These are phyloP conservation scores for Formicarius rufipectus DNA, from an alignment of 2,113 vertebrate genomes.

Conservation along the genomic window DNA sequence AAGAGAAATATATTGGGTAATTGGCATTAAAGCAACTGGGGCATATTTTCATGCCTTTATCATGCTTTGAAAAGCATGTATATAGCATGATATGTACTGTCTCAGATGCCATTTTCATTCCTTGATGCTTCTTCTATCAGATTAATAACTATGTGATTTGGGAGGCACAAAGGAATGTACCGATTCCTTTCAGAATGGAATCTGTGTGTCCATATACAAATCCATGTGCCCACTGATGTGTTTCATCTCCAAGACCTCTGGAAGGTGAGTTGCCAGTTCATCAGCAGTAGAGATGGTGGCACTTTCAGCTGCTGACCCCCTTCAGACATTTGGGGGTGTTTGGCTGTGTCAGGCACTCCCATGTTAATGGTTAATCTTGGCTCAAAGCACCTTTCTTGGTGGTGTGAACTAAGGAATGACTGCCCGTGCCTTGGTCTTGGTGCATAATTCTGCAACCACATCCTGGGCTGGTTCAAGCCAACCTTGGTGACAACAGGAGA, in stretches of 20 bases:
- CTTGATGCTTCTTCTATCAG: not conserved
- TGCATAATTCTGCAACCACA: not conserved
- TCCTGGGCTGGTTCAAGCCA: not conserved
- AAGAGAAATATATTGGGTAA: not conserved
- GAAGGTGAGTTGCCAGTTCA: not conserved
- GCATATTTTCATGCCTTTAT: not conserved
- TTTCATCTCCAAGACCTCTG: not conserved
- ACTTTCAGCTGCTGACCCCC: not conserved
- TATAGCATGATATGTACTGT: fast-evolving
- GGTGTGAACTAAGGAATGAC: not conserved
- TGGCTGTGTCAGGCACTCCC: not conserved
- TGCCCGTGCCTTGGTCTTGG: not conserved
- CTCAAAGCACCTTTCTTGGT: not conserved
- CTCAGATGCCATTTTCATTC: not conserved
- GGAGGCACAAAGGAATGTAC: not conserved
- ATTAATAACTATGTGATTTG: not conserved
- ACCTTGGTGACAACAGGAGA: not conserved
- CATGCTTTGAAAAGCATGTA: not conserved
- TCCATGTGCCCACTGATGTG: not conserved
- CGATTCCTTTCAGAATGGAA: not conserved
- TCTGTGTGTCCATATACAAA: not conserved
- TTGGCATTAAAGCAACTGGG: not conserved
- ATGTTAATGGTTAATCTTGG: not conserved
- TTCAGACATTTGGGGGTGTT: not conserved
- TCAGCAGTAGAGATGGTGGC: not conserved